Conservation (phyloP, 53 echinoderm and acorn worm genomes). For the Temnopleurus reevesii region DNA sequence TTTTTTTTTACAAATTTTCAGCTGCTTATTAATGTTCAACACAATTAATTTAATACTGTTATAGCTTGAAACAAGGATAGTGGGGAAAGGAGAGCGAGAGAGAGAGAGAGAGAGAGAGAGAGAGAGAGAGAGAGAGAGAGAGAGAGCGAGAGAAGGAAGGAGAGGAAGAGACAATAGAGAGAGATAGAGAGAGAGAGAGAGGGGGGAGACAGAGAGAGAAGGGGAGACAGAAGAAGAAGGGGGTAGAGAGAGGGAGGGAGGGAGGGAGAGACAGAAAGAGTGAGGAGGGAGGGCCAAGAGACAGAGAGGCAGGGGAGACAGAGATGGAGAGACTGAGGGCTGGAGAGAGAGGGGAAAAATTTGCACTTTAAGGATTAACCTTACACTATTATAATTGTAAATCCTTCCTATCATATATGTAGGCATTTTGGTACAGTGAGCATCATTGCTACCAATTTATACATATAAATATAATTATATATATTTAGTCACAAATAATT, state of each 20-base stretch:
- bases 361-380: no score
- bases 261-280: background rate
- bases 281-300: background rate
- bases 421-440: conserved; percentile 31
- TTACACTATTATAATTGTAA: background rate
- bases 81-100: no score
- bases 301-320: background rate
- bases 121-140: no score
- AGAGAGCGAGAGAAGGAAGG: no score
- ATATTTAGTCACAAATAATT: conserved; percentile 62
- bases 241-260: no score
- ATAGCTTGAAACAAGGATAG: no score
- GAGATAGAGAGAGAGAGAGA: background rate
- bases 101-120: no score
- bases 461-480: conserved; percentile 57
- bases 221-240: background rate
- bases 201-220: background rate
- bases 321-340: background rate
- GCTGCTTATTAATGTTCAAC: no score
- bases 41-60: no score
- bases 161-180: no score
- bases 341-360: background rate
- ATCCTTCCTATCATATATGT: no score
- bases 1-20: no score
- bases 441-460: conserved; percentile 43